Evolutionary conservation across 2,113 vertebrate species (phyloP).

Genomic region (Bubo scandiacus): DNA sequence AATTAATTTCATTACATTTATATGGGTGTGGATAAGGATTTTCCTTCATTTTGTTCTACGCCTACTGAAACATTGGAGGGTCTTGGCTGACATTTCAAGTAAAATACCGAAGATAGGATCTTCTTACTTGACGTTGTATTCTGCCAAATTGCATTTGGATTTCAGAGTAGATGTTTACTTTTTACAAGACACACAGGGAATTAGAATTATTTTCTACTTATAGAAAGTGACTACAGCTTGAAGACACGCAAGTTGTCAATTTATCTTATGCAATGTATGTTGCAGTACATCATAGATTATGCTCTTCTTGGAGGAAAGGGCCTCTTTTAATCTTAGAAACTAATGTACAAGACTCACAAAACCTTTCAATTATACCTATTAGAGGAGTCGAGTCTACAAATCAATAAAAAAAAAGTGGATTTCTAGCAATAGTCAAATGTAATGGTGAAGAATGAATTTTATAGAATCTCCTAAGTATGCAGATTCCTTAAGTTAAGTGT

Average conservation of each 20-base stretch:
- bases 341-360: neutral
- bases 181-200: neutral
- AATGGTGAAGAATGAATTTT: neutral
- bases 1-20: conserved; percentile 2
- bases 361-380: neutral
- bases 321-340: neutral
- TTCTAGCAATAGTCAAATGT: neutral
- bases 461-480: neutral
- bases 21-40: neutral
- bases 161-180: conserved; percentile 11
- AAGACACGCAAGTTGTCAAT: neutral
- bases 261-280: neutral
- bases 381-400: neutral
- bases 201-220: conserved; percentile 11
- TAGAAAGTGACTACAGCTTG: neutral
- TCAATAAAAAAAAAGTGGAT: neutral
- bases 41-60: neutral
- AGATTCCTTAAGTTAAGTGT: neutral
- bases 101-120: neutral
- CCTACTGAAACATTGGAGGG: neutral
- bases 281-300: conserved; percentile 3
- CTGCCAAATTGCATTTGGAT: conserved; percentile 37
- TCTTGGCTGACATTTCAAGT: conserved; percentile 32
- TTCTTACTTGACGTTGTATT: neutral
- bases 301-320: neutral